Evolutionary conservation across 2,113 vertebrate species (phyloP), one percentile per base, ranked within the genome.

Genomic region (Pedetes capensis): DNA sequence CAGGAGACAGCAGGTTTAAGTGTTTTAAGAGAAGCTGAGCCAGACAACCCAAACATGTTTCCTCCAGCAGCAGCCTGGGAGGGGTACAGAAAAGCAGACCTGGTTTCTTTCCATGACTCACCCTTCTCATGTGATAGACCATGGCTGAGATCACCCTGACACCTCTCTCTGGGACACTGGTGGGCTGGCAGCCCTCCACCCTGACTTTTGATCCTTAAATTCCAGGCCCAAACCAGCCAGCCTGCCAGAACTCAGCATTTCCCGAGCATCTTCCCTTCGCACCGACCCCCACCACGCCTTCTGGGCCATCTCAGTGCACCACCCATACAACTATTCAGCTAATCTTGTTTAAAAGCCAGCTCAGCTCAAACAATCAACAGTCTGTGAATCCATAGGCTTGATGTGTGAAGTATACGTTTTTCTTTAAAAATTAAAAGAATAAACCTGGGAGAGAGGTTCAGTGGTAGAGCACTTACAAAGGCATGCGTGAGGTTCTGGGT

Each of bases 161-260:
- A 98, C 96, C 98, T 99, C 94, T 98, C 98, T 97, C 99, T 99
- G 95, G 98, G 98, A 64, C 98, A 98, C 85, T 98, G 98, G 25
- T 27, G 76, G 63, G 44, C 72, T 61, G 42, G 34, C 16, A 23
- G 23, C 34, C 39, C 25, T 34, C 44, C 20, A 42, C 51, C 39
- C 23, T 16, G 7, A 71, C 68, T 0, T 4, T 11, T 34, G 57
- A 74, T 17, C 44, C 57, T 68, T 90, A 42, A n/a, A 69, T 8
- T 34, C 71, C 55, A 3, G 69, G 18, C 71, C 47, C 53, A n/a
- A 34, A 13, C n/a, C 32, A 12, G 27, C 25, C 53, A 0, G 9
- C 37, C 61, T 39, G 32, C 87, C 16, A 27, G 12, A 55, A 10
- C 47, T 68, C 8, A 42, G 80, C 2, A 1, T 68, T 69, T 59